Percentiles rank a stretch among this genome's conserved stretches.
These are phyloP conservation scores for Noctua pronuba DNA, from an alignment of 2,888 invertebrate species.

Conservation along the genomic window DNA sequence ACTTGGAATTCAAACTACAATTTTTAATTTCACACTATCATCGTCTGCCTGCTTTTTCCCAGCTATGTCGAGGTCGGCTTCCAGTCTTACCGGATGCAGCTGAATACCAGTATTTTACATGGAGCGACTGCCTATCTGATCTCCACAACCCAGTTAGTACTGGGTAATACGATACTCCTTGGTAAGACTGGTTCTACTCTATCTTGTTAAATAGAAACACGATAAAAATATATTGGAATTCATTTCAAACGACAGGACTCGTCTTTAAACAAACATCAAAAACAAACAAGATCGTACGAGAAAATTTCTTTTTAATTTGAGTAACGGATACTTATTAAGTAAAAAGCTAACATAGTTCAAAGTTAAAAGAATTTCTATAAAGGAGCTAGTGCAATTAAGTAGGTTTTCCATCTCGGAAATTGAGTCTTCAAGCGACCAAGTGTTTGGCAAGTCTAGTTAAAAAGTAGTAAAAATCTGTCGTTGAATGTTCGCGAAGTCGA, in stretches of 20 bases:
- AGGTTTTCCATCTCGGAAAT: constrained; percentile 61
- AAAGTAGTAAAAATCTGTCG: constrained; percentile 57
- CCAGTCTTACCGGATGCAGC: too few species aligned
- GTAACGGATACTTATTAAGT: constrained; percentile 38
- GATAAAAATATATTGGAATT: background rate
- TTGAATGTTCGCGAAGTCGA: constrained; percentile 43
- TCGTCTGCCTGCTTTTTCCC: too few species aligned
- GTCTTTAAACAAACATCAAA: constrained; percentile 14
- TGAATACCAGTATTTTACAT: too few species aligned
- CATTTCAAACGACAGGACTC: constrained; percentile 13
- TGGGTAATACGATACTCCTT: too few species aligned
- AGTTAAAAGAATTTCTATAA: constrained; percentile 49
- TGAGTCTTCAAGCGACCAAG: constrained; percentile 53
- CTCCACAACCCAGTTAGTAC: too few species aligned
- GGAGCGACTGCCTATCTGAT: too few species aligned
- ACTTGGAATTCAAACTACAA: background rate
- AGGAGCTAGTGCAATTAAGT: constrained; percentile 50
- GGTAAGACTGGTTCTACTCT: too few species aligned
- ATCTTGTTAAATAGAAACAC: background rate
- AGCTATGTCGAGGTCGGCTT: too few species aligned
- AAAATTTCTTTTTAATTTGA: constrained; percentile 9
- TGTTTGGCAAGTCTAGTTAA: constrained; percentile 49
- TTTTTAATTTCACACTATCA: background rate
- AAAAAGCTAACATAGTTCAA: constrained; percentile 47
- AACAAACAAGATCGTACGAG: background rate